Conservation (phyloP, 2,888 invertebrate genomes). For the Adelphocoris suturalis region DNA sequence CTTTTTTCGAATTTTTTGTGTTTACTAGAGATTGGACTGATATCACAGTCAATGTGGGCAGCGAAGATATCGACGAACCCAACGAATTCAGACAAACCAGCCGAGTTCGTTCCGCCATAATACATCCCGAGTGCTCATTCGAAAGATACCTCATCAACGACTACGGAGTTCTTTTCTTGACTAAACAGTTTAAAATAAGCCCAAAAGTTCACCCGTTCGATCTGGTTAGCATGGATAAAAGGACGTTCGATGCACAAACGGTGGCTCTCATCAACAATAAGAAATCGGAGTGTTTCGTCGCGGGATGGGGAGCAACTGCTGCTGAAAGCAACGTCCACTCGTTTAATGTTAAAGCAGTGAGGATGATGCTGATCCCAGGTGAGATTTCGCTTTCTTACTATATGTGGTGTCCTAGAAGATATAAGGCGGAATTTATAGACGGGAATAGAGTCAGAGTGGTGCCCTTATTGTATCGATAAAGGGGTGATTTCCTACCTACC, state of each 20-base stretch:
- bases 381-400: not conserved
- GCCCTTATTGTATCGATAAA: too few species aligned
- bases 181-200: not conserved
- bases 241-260: not conserved
- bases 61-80: not conserved
- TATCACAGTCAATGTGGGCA: not conserved
- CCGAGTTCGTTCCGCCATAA: not conserved
- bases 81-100: not conserved
- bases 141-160: conserved; percentile 42
- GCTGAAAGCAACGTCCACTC: not conserved
- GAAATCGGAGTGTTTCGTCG: conserved; percentile 14
- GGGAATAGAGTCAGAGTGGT: too few species aligned
- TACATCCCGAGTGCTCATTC: conserved; percentile 47
- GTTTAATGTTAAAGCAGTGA: not conserved
- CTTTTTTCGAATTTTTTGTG: too few species aligned
- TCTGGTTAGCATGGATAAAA: not conserved
- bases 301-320: conserved; percentile 7
- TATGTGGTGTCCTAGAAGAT: too few species aligned
- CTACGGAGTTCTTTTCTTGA: not conserved
- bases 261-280: not conserved
- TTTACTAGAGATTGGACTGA: not conserved
- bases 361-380: conserved; percentile 31
- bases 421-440: too few species aligned
- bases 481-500: too few species aligned
- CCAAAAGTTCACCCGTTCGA: not conserved